phyloP scores from a whole-genome alignment of 1,140 invertebrate species.

The Ceratosolen fusciceps region DNA sequence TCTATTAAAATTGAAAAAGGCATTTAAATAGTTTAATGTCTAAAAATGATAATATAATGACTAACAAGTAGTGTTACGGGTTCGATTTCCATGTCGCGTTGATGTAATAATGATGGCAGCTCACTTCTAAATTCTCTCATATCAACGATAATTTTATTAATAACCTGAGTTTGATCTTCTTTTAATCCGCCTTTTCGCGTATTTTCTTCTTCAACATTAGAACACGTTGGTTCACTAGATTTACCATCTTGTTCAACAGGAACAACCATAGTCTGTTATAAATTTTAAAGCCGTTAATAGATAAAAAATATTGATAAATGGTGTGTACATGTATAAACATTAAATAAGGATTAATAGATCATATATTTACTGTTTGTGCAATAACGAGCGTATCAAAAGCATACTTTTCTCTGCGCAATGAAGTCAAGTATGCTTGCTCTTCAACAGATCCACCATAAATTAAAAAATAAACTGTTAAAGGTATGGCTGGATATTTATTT shows the following conservation, averaged over 20 bases:
- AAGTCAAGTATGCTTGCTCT: slow-evolving; percentile 94
- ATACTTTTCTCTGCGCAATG: slow-evolving; percentile 90
- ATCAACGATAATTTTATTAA: slow-evolving; percentile 89
- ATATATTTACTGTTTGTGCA: slow-evolving; percentile 84
- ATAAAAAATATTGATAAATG: neutral
- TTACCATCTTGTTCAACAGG: slow-evolving; percentile 93
- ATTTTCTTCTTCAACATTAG: slow-evolving; percentile 65
- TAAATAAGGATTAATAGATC: slow-evolving; percentile 13
- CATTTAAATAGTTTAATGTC: slow-evolving; percentile 12
- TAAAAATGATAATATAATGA: slow-evolving; percentile 17
- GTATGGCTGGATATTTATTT: slow-evolving; percentile 73
- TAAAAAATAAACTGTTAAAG: slow-evolving; percentile 88
- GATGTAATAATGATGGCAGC: slow-evolving; percentile 93
- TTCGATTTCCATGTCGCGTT: slow-evolving; percentile 92
- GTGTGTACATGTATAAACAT: neutral
- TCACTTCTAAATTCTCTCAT: slow-evolving; percentile 98
- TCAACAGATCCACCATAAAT: slow-evolving; percentile 93
- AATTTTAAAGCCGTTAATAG: slow-evolving; percentile 24
- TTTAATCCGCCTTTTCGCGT: slow-evolving; percentile 78
- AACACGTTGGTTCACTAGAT: slow-evolving; percentile 78
- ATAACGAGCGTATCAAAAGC: slow-evolving; percentile 94
- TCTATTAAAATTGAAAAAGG: slow-evolving; percentile 1
- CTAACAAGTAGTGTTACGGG: slow-evolving; percentile 89
- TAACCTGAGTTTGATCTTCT: slow-evolving; percentile 61
- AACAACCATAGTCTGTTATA: slow-evolving; percentile 88